Evolutionary conservation across 1,140 invertebrate genomes (phyloP).

Genomic region (Mizuhopecten yessoensis): DNA sequence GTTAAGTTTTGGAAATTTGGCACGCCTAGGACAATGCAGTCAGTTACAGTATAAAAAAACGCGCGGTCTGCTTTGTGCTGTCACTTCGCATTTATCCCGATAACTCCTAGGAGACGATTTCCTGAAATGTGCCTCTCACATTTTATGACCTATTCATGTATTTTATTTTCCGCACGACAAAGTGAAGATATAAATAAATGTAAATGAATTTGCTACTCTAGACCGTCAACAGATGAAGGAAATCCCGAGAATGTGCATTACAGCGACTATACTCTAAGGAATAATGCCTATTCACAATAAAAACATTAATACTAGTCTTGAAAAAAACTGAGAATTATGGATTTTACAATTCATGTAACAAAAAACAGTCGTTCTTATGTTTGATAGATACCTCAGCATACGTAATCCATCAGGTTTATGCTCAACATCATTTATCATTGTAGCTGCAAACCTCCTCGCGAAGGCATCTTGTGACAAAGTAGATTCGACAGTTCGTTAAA

Average conservation of each 20-base stretch:
- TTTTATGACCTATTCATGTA: background rate
- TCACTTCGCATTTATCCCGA: background rate
- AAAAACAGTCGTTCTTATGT: background rate
- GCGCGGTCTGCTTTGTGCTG: background rate
- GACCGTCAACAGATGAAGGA: background rate
- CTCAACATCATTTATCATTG: constrained; percentile 5
- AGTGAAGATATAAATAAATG: background rate
- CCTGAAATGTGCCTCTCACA: background rate
- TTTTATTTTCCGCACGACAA: background rate
- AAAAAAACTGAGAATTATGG: background rate
- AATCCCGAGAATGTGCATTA: background rate
- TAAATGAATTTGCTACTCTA: background rate
- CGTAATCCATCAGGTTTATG: background rate
- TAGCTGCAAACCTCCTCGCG: background rate
- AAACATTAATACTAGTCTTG: background rate
- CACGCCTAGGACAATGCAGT: too few species aligned
- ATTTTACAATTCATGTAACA: background rate
- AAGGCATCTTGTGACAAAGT: background rate
- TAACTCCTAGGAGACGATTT: background rate
- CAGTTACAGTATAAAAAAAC: too few species aligned
- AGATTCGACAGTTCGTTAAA: background rate
- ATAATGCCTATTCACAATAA: background rate
- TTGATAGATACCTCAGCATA: background rate
- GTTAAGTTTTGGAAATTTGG: background rate
- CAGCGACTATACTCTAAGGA: background rate